Base-by-base conservation (phyloP, 2,797 vertebrate species). In the Paguma larvata region DNA sequence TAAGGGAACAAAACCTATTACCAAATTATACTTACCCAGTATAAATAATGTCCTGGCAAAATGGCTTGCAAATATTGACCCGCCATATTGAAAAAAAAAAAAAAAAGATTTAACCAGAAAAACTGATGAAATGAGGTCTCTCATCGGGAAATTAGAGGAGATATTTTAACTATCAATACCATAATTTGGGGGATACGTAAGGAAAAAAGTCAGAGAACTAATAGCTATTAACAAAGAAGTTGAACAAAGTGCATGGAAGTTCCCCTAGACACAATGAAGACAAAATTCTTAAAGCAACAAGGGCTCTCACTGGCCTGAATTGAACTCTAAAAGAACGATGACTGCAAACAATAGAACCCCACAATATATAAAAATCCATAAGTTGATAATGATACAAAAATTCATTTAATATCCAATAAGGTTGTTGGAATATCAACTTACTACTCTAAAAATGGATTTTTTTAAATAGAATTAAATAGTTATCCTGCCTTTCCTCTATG, bases 301-400 rank as follows among this genome's bases (percentile, higher is more conserved):
- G 32, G 4, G 12, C 4, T 75, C 32, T 67, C 38, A 86, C 16
- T 73, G 62, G 19, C 89, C 21, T 77, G 51, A 79, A 79, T 82
- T 53, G 25, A 95, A 91, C 34, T 72, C 13, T 63, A 6, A 83
- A 85, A 86, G 25, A 93, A 88, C 27, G 62, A 63, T 70, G 25
- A 73, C 19, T 46, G 4, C 8, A 72, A 87, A 51, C 21, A 94
- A 59, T 19, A 16, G n/a, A 95, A 72, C 16, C 32, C 16, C 21
- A 80, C 48, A 89, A 94, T 87, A 91, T 18, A n/a, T 78, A 82
- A 93, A 85, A 93, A 30, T 56, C 44, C 9, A 16, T 73, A 67
- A 25, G 1, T 80, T 63, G 38, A 59, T 67, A 73, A 82, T 44
- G 21, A 68, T 53, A 72, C 6, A 8, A 51, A 72, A n/a, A 63